Conservation (phyloP, 2,113 vertebrate genomes). For the Edolisoma coerulescens region DNA sequence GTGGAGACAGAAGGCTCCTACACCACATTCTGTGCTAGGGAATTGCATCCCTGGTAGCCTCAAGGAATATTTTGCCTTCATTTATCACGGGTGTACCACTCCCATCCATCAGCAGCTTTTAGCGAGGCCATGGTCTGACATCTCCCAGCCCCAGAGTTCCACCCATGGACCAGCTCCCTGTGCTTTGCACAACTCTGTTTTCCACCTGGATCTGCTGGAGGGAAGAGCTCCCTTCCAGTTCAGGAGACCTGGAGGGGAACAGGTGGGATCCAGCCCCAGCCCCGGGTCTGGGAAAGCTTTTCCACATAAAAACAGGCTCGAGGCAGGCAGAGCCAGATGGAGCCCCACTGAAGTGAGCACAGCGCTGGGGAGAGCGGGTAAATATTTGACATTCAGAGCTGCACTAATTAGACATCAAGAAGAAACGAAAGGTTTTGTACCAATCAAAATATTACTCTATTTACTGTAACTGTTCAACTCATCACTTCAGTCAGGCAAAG, state of each 20-base stretch:
- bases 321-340: conserved; percentile 37
- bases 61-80: not conserved
- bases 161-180: not conserved
- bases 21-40: not conserved
- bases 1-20: fast-evolving
- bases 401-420: not conserved
- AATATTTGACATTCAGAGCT: conserved; percentile 53
- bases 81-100: fast-evolving
- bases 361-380: not conserved
- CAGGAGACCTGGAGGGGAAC: not conserved
- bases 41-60: not conserved
- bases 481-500: not conserved
- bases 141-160: not conserved
- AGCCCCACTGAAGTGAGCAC: conserved; percentile 19
- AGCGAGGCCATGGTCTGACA: not conserved
- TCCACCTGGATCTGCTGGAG: not conserved
- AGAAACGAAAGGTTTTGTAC: conserved; percentile 12
- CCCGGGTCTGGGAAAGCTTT: not conserved
- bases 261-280: not conserved
- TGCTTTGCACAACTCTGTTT: not conserved
- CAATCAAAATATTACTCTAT: conserved; percentile 46
- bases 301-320: not conserved
- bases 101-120: not conserved
- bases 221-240: not conserved
- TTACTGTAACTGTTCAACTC: conserved; percentile 25